Percentiles rank a stretch among this genome's conserved stretches.
phyloP scores from a whole-genome alignment of 2,888 invertebrate species.

The Stramonita haemastoma region DNA sequence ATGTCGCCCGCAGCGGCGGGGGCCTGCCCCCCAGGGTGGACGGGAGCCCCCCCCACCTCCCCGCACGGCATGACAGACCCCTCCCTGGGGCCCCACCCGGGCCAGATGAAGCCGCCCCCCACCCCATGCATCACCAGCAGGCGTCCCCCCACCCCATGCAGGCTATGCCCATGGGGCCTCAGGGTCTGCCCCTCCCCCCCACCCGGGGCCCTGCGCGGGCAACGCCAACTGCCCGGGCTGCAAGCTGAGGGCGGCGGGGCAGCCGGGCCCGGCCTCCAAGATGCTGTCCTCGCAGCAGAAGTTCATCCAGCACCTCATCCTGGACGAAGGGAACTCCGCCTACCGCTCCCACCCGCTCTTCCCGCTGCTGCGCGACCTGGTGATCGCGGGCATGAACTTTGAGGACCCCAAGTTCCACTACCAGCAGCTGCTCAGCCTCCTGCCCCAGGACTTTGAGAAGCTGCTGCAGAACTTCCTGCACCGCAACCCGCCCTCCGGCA shows the following conservation, averaged over 20 bases:
- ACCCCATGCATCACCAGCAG: conserved; percentile 43
- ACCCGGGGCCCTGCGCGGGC: conserved; percentile 48
- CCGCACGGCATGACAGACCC: conserved; percentile 39
- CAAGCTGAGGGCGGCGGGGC: conserved; percentile 64
- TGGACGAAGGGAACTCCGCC: conserved; percentile 71
- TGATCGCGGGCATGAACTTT: conserved; percentile 77
- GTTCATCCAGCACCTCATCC: conserved; percentile 75
- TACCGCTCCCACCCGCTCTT: conserved; percentile 76
- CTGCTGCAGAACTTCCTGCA: conserved; percentile 75
- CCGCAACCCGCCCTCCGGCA: conserved; percentile 72
- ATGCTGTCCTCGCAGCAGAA: conserved; percentile 72
- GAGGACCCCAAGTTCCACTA: conserved; percentile 75
- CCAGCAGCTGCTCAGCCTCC: conserved; percentile 73
- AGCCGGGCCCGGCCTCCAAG: conserved; percentile 42
- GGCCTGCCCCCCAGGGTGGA: conserved; percentile 40
- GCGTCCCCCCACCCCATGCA: conserved; percentile 48
- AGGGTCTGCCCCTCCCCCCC: conserved; percentile 39
- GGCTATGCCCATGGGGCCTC: conserved; percentile 44
- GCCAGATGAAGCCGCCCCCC: conserved; percentile 33
- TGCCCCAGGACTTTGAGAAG: conserved; percentile 75
- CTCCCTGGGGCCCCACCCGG: conserved; percentile 5
- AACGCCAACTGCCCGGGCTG: conserved; percentile 68
- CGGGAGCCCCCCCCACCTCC: conserved; percentile 44
- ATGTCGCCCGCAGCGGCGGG: conserved; percentile 23
- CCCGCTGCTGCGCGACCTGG: conserved; percentile 75